A percentile compares a stretch with the other conserved stretches of the same genome.
Evolutionary conservation across 2,888 invertebrate species (phyloP).

Genomic region (Hanleya hanleyi): DNA sequence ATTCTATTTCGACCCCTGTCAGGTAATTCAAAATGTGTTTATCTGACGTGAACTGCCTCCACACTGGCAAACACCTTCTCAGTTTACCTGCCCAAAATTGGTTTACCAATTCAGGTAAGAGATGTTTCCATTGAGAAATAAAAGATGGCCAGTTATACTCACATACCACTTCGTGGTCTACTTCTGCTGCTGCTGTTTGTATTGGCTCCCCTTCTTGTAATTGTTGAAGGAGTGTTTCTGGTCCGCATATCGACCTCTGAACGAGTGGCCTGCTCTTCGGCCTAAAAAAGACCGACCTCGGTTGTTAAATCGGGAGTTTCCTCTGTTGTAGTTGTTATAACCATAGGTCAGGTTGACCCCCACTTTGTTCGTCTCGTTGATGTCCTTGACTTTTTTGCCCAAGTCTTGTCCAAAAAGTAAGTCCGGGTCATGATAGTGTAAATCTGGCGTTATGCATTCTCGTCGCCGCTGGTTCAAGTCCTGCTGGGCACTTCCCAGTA

Average conservation of each 20-base stretch:
- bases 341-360: no score
- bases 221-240: no score
- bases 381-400: background rate
- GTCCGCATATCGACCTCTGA: no score
- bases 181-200: background rate
- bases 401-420: no score
- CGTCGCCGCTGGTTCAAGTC: background rate
- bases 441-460: background rate
- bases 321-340: background rate
- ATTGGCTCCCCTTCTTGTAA: background rate
- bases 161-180: no score
- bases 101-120: background rate
- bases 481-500: background rate
- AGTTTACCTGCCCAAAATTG: background rate
- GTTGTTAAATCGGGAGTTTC: background rate
- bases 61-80: background rate
- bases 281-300: no score
- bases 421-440: no score
- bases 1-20: background rate
- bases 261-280: no score
- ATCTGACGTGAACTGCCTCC: background rate
- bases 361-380: background rate
- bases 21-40: background rate
- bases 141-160: no score
- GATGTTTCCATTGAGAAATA: no score